phyloP scores from a whole-genome alignment of 2,113 vertebrate species.

The Leuciscus idus region DNA sequence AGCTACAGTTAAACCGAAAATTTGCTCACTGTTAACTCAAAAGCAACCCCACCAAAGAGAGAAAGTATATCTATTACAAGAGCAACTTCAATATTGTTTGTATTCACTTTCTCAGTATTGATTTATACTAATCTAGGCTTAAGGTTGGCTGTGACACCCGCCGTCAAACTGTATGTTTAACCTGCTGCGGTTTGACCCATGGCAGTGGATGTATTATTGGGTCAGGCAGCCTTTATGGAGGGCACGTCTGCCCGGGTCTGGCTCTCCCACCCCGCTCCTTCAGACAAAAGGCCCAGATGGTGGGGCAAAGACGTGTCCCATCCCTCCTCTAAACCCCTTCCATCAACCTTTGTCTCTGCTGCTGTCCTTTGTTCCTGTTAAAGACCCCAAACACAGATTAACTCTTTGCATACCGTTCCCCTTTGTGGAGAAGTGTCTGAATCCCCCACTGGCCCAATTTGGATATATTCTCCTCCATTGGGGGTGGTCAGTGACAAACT shows the following conservation, averaged over 20 bases:
- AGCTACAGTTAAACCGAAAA: background rate
- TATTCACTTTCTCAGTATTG: slow-evolving; percentile 18
- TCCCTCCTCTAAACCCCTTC: slow-evolving; percentile 51
- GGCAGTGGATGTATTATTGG: slow-evolving; percentile 32
- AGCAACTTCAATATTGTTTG: background rate
- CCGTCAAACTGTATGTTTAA: slow-evolving; percentile 18
- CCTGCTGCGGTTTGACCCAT: slow-evolving; percentile 34
- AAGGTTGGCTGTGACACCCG: background rate
- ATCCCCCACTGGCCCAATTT: slow-evolving; percentile 33
- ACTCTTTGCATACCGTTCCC: slow-evolving; percentile 60
- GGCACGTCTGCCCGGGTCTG: background rate
- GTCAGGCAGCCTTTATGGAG: slow-evolving; percentile 35
- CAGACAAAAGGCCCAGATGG: slow-evolving; percentile 68
- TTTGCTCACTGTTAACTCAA: background rate
- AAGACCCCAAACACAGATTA: slow-evolving; percentile 60
- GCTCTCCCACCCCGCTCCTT: slow-evolving; percentile 40
- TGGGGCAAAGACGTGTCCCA: slow-evolving; percentile 46
- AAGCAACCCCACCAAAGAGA: background rate
- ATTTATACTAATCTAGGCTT: slow-evolving; percentile 26
- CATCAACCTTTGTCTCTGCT: slow-evolving; percentile 59
- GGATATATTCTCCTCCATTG: background rate
- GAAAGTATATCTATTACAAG: background rate
- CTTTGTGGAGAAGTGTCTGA: slow-evolving; percentile 54
- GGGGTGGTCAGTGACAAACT: slow-evolving; percentile 26
- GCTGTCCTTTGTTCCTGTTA: slow-evolving; percentile 58